These are phyloP conservation scores for Limosa lapponica DNA, from an alignment of 2,797 vertebrate genomes.

Conservation along the genomic window DNA sequence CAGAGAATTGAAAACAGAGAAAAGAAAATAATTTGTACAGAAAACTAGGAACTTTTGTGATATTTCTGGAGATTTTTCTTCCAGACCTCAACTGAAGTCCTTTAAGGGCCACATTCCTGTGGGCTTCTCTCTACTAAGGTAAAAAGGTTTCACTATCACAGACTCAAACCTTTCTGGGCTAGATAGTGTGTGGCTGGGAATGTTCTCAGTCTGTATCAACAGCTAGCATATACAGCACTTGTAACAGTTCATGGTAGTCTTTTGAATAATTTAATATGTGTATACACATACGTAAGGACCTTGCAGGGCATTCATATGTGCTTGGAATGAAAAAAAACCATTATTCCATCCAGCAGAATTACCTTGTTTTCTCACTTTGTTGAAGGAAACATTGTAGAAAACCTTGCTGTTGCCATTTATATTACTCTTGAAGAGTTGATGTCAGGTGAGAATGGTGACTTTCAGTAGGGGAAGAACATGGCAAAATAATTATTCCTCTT, in stretches of 20 bases:
- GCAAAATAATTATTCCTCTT: not conserved
- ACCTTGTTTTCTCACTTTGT: not conserved
- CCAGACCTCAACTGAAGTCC: not conserved
- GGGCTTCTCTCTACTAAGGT: not conserved
- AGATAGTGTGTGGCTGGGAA: not conserved
- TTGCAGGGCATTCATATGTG: not conserved
- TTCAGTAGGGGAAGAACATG: not conserved
- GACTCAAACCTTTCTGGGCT: not conserved
- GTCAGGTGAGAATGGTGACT: not conserved
- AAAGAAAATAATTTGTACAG: not conserved
- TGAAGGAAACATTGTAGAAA: not conserved
- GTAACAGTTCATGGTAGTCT: not conserved
- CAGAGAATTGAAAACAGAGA: not conserved
- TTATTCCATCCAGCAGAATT: not conserved
- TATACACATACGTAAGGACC: not conserved
- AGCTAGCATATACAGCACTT: accelerated
- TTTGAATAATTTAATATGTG: not conserved
- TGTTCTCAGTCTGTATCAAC: not conserved
- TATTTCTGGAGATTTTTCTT: not conserved
- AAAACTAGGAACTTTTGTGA: not conserved
- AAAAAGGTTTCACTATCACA: not conserved
- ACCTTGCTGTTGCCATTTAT: not conserved
- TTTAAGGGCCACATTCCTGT: not conserved
- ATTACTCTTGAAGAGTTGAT: not conserved
- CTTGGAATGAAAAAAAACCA: not conserved